phyloP scores from a whole-genome alignment of 2,888 invertebrate genomes.

The Taphrorychus bicolor region DNA sequence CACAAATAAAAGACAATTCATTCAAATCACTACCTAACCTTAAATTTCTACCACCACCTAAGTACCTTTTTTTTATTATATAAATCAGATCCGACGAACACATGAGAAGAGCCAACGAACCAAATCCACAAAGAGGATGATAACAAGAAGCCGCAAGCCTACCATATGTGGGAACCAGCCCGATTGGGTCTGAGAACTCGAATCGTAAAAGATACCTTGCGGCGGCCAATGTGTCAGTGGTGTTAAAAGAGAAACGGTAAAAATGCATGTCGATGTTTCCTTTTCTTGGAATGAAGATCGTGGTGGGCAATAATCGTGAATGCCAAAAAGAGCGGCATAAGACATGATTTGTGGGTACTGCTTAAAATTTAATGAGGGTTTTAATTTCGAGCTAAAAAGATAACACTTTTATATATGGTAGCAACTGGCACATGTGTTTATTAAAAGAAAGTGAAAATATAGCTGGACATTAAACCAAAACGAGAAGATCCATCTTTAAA shows the following conservation, averaged over 20 bases:
- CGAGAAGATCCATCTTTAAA: no score
- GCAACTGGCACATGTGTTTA: no score
- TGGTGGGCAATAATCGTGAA: not conserved
- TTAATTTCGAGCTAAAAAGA: no score
- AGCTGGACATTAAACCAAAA: no score
- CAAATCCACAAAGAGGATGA: not conserved
- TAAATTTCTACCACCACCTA: no score
- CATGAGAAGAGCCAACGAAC: not conserved
- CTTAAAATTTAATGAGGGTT: no score
- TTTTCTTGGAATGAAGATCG: constrained; percentile 11
- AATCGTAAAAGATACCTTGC: constrained; percentile 23
- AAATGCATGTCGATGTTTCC: constrained; percentile 3
- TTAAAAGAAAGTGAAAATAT: no score
- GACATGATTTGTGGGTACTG: not conserved
- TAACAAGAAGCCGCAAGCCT: not conserved
- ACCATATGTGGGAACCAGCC: not conserved
- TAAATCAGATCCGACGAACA: not conserved
- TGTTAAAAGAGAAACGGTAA: constrained; percentile 29
- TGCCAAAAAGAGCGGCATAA: not conserved
- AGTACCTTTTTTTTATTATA: no score
- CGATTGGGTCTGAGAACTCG: constrained; percentile 10
- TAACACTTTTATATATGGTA: no score
- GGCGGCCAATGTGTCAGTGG: constrained; percentile 22
- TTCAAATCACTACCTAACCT: no score
- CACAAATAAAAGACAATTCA: no score